A percentile compares a stretch with the other conserved stretches of the same genome.
phyloP scores from a whole-genome alignment of 2,888 invertebrate species.

The Ectemnius continuus region DNA sequence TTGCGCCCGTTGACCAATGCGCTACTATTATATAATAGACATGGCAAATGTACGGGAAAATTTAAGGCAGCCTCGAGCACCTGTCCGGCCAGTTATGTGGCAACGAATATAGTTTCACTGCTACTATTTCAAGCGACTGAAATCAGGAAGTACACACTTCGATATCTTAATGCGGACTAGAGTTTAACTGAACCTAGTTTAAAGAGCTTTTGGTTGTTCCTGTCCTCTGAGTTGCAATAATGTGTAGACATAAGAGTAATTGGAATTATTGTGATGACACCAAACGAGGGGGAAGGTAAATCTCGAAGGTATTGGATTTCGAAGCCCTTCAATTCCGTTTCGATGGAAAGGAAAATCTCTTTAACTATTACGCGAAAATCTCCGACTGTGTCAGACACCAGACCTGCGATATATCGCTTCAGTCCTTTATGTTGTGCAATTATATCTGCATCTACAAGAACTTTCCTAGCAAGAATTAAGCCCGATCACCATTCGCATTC shows the following conservation, averaged over 20 bases:
- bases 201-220: no score
- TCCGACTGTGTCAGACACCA: slow-evolving; percentile 1
- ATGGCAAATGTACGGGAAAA: slow-evolving; percentile 12
- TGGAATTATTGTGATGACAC: background rate
- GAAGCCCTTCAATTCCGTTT: slow-evolving; percentile 44
- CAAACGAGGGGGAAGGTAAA: background rate
- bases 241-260: background rate
- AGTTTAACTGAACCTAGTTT: background rate
- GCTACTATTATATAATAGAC: slow-evolving; percentile 26
- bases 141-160: background rate
- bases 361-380: slow-evolving; percentile 47
- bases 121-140: background rate
- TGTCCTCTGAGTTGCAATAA: no score
- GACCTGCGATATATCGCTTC: background rate
- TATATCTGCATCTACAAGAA: slow-evolving; percentile 31
- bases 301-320: slow-evolving; percentile 46
- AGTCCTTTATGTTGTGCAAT: background rate
- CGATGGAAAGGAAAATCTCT: slow-evolving; percentile 46
- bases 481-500: background rate
- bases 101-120: background rate
- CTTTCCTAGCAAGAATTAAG: slow-evolving; percentile 14
- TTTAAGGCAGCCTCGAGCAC: slow-evolving; percentile 17
- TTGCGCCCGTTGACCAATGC: slow-evolving; percentile 16
- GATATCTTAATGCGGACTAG: background rate
- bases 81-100: background rate